These are phyloP conservation scores for Dasyurus viverrinus DNA, from an alignment of 2,113 vertebrate genomes.

Conservation along the genomic window DNA sequence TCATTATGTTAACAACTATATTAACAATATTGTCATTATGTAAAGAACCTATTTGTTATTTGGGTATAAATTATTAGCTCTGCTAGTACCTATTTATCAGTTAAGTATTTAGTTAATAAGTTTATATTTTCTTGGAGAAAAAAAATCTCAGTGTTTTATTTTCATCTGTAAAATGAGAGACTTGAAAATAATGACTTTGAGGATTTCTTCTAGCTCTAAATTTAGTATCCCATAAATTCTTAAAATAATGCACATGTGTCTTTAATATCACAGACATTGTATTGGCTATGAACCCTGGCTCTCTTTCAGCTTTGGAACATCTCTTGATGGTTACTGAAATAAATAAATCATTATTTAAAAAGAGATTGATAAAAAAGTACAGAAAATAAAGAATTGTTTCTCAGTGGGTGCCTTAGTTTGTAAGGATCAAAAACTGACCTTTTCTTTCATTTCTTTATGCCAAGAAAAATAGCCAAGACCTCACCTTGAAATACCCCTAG, in stretches of 20 bases:
- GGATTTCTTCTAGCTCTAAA: not conserved
- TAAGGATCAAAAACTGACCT: slow-evolving; percentile 13
- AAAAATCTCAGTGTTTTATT: not conserved
- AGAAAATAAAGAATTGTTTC: slow-evolving; percentile 70
- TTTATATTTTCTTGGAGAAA: not conserved
- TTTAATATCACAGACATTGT: not conserved
- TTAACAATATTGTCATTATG: not conserved
- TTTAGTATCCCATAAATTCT: not conserved
- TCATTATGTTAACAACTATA: too few relatives aligned
- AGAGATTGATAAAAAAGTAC: slow-evolving; percentile 49
- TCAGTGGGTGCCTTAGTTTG: slow-evolving; percentile 58
- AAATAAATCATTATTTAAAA: slow-evolving; percentile 47
- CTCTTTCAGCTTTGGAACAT: not conserved
- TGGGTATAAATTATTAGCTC: not conserved
- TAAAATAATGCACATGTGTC: not conserved
- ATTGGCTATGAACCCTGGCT: not conserved
- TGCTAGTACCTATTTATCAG: not conserved
- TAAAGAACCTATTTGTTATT: not conserved
- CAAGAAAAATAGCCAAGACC: slow-evolving; percentile 59
- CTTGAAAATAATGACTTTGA: not conserved
- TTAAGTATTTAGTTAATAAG: not conserved
- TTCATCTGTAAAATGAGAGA: not conserved
- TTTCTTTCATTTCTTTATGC: slow-evolving; percentile 36
- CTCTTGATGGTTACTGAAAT: not conserved
- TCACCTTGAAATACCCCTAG: slow-evolving; percentile 63